Evolutionary conservation across 2,113 vertebrate species (phyloP).

Genomic region (Gulo gulo): DNA sequence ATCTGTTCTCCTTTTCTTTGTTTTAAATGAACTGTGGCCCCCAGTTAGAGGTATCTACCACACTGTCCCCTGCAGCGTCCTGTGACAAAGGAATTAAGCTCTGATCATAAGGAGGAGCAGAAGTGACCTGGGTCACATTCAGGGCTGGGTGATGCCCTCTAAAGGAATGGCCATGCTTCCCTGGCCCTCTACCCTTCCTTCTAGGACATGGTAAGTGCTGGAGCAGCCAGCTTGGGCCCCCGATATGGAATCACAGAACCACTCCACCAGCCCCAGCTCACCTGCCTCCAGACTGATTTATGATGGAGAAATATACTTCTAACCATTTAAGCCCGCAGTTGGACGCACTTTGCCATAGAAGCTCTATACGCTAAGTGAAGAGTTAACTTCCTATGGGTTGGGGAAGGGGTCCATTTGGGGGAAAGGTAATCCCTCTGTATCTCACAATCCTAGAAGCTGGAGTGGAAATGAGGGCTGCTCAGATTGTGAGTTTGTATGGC

Average conservation of each 20-base stretch:
- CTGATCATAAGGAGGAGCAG: background rate
- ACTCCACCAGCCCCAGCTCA: background rate
- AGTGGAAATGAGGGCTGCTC: background rate
- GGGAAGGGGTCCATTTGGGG: background rate
- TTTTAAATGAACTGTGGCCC: background rate
- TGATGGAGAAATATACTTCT: background rate
- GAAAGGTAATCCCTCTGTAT: background rate
- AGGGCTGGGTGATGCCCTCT: background rate
- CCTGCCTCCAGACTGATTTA: background rate
- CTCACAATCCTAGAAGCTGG: background rate
- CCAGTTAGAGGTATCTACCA: background rate
- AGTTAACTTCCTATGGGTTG: background rate
- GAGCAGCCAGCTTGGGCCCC: background rate
- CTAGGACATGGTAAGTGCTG: background rate
- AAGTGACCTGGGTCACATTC: background rate
- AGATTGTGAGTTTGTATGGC: background rate
- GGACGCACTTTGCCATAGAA: background rate
- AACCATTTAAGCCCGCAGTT: background rate
- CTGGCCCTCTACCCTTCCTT: background rate
- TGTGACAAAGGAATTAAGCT: background rate
- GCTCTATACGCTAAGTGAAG: background rate
- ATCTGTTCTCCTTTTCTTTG: background rate
- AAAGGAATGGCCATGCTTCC: background rate
- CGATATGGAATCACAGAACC: background rate
- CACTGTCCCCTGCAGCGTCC: background rate